Evolutionary conservation across 2,113 vertebrate genomes (phyloP).

Genomic region (Poeciliopsis prolifica): DNA sequence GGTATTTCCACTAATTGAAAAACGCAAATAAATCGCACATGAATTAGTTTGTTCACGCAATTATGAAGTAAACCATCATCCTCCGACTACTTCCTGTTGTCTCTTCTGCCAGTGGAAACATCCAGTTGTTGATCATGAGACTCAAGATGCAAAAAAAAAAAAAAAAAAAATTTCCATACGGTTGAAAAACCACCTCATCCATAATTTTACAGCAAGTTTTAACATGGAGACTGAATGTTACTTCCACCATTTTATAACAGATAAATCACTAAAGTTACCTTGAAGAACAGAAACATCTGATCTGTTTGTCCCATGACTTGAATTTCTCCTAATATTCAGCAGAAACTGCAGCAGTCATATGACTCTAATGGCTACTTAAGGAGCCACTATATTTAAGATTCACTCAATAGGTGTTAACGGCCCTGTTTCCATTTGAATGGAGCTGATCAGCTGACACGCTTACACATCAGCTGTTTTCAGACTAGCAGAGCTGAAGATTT

Average conservation of each 20-base stretch:
- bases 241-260: neutral
- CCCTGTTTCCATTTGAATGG: neutral
- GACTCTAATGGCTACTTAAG: constrained; percentile 1
- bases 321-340: neutral
- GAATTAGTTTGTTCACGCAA: too few species aligned
- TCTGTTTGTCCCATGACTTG: constrained; percentile 11
- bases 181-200: too few species aligned
- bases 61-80: too few species aligned
- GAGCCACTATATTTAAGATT: neutral
- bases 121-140: too few species aligned
- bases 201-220: too few species aligned
- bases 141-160: too few species aligned
- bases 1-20: too few species aligned
- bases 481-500: neutral
- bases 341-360: constrained; percentile 9
- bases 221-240: too few species aligned
- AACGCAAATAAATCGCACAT: too few species aligned
- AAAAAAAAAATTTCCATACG: too few species aligned
- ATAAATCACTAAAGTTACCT: neutral
- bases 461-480: neutral
- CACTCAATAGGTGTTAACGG: neutral
- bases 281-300: neutral
- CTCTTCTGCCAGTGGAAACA: too few species aligned
- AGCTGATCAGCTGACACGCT: neutral
- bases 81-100: too few species aligned